Conservation (phyloP, 2,113 vertebrate species). For the Mobula birostris region DNA sequence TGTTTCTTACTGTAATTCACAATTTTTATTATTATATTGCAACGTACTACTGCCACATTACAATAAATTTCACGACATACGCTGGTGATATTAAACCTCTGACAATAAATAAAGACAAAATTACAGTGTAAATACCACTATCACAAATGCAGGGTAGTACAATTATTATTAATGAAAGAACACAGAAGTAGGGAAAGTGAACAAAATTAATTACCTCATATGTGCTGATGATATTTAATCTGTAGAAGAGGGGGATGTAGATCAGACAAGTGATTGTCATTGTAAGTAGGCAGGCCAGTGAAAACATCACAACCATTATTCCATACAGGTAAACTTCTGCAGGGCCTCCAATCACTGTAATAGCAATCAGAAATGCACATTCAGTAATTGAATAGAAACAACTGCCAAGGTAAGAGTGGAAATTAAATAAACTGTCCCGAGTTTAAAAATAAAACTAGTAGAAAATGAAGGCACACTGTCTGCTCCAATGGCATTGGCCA, state of each 20-base stretch:
- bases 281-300: neutral
- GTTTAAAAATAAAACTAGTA: neutral
- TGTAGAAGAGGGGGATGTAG: slow-evolving; percentile 30
- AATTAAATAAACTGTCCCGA: neutral
- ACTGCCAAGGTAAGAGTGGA: neutral
- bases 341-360: slow-evolving; percentile 27
- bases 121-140: neutral
- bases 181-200: neutral
- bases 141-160: neutral
- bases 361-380: neutral
- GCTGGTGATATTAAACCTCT: no score
- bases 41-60: no score
- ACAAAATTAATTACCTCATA: slow-evolving; percentile 22
- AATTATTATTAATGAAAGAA: neutral
- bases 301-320: slow-evolving; percentile 9
- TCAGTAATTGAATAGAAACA: neutral
- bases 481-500: no score
- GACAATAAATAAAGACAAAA: neutral
- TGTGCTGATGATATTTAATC: slow-evolving; percentile 24
- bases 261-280: neutral
- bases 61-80: no score
- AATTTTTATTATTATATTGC: no score
- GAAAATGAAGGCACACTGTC: no score
- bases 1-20: no score
- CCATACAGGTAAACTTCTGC: slow-evolving; percentile 12